Base-by-base conservation (phyloP, 2,888 invertebrate species). In the Harpalus rubripes region DNA sequence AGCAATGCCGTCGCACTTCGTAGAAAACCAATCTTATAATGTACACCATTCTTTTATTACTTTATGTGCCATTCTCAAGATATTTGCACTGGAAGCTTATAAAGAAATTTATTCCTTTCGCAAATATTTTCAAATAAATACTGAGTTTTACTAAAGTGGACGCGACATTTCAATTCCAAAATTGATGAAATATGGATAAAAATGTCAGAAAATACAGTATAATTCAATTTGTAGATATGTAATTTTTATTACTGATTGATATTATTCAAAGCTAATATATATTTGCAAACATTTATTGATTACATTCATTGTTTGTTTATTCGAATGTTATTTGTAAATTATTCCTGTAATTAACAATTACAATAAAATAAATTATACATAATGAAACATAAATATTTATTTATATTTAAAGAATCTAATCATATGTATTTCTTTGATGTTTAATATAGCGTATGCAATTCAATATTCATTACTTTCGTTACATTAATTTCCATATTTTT, bases 31-130 rank as follows among this genome's bases (percentile, higher is more conserved):
- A 63, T 63, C 22, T 18, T 22, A 63, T 12, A 63, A 63, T 26
- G 63, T 63, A 18, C 12, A 26, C 22, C 26, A 63, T 63, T 22
- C 18, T 63, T 63, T 63, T 26, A 63, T 63, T 63, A 32, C 39
- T 68, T 39, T 68, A 68, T n/a, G 7, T 39, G 32, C 26, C 15
- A 68, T 65, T 26, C 39, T 68, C n/a, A 68, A 12, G 68, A 68
- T 68, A 32, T 68, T 68, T 68, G 15, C 39, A 68, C 68, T 39
- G 68, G 44, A 12, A 52, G 44, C 44, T 52, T 52, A 52, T 0
- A 52, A 52, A 52, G 10, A 52, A 10, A 52, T 52, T 6, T 52
- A 52, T 52, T 10, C 44, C 44, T 52, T 52, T 10, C 44, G 10
- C 44, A 52, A 52, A 6, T 52, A 52, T 52, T 52, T 52, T 6